A percentile compares a stretch with the other conserved stretches of the same genome.
Evolutionary conservation across 2,888 invertebrate species (phyloP).

Genomic region (Biston stratarius): DNA sequence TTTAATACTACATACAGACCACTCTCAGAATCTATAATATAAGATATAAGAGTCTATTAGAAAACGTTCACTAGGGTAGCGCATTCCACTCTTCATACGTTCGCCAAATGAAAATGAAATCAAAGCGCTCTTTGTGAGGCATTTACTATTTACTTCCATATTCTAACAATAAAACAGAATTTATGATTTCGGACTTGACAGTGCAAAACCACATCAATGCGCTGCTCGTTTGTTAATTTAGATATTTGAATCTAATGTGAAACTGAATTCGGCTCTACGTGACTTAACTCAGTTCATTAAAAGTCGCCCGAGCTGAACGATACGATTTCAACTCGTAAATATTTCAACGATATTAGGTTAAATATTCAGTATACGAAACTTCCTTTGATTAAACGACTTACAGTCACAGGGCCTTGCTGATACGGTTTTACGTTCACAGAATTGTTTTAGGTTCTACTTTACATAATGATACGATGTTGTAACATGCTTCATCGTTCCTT

Average conservation of each 20-base stretch:
- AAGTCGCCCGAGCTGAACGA: constrained; percentile 24
- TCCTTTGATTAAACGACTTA: constrained; percentile 39
- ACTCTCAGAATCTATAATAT: no score
- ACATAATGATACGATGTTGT: constrained; percentile 70
- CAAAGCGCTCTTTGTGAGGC: no score
- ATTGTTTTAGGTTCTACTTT: constrained; percentile 78
- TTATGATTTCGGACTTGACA: neutral
- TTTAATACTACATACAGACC: no score
- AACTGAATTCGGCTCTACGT: constrained; percentile 19
- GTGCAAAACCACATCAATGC: constrained; percentile 1
- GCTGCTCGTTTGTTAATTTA: neutral
- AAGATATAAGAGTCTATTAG: no score
- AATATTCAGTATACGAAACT: constrained; percentile 38
- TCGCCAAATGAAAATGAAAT: no score
- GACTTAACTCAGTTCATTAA: constrained; percentile 27
- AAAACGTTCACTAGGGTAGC: no score
- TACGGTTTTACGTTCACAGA: constrained; percentile 71
- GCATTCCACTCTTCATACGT: no score
- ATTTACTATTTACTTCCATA: no score
- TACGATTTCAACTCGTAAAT: constrained; percentile 39
- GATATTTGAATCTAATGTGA: neutral
- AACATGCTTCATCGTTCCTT: constrained; percentile 51
- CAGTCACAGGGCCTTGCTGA: constrained; percentile 56
- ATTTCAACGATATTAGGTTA: constrained; percentile 37
- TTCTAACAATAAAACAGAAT: neutral